Evolutionary conservation across 2,888 invertebrate species (phyloP).

Genomic region (Calameuta pallipes): DNA sequence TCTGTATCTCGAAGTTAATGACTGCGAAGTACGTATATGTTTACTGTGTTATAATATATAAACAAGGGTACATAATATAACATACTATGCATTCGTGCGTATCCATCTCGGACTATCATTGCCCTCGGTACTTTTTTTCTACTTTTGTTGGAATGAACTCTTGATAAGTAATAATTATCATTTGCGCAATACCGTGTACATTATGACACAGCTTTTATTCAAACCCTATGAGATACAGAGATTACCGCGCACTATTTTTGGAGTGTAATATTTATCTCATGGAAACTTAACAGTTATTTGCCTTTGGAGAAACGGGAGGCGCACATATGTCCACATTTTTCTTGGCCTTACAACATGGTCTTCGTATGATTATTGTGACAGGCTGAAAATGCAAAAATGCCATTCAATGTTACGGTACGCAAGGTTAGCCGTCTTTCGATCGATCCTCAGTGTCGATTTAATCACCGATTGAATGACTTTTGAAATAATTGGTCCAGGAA

Average conservation of each 20-base stretch:
- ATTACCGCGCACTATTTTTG: neutral
- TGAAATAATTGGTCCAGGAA: too few species aligned
- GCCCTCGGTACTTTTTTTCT: neutral
- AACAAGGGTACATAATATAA: neutral
- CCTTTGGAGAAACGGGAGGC: slow-evolving; percentile 47
- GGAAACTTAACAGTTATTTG: slow-evolving; percentile 30
- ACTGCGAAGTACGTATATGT: neutral
- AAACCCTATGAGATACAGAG: neutral
- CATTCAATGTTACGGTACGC: neutral
- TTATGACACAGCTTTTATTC: neutral
- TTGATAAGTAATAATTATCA: slow-evolving; percentile 9
- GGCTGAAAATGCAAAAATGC: slow-evolving; percentile 36
- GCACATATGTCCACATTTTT: slow-evolving; percentile 44
- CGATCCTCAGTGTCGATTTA: neutral
- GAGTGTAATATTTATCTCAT: slow-evolving; percentile 25
- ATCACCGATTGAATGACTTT: too few species aligned
- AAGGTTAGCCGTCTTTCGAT: slow-evolving; percentile 10
- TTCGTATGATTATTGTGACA: slow-evolving; percentile 43
- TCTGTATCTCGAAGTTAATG: neutral
- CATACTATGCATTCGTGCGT: neutral
- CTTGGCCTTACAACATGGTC: slow-evolving; percentile 44
- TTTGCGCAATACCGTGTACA: neutral
- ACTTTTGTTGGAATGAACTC: neutral
- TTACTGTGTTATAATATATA: neutral
- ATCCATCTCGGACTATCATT: neutral